A percentile compares a stretch with the other conserved stretches of the same genome.
Evolutionary conservation across 1,140 invertebrate genomes (phyloP).

Genomic region (Drosophila watanabei): DNA sequence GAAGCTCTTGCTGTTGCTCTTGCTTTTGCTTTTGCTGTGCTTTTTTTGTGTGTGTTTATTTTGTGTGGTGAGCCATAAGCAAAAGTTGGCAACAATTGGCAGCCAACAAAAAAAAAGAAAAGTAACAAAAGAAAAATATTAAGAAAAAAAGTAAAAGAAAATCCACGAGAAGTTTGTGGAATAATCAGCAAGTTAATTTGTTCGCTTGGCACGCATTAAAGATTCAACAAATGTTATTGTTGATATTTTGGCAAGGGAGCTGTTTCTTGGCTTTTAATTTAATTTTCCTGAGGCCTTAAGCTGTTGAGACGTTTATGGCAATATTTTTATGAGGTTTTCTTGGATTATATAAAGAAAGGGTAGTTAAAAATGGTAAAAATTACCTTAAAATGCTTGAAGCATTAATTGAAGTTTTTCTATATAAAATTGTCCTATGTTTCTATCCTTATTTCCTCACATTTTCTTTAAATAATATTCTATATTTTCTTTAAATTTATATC

Average conservation of each 20-base stretch:
- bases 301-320: neutral
- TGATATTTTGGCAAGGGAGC: conserved; percentile 4
- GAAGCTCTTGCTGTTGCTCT: conserved; percentile 16
- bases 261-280: neutral
- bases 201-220: conserved; percentile 35
- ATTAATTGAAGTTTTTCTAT: neutral
- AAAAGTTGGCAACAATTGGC: conserved; percentile 46
- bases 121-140: conserved; percentile 9
- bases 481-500: neutral
- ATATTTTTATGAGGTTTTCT: neutral
- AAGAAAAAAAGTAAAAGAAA: neutral
- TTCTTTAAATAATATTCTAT: neutral
- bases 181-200: conserved; percentile 41
- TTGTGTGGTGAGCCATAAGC: conserved; percentile 25
- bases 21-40: neutral
- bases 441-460: neutral
- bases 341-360: too few species aligned
- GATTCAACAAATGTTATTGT: conserved; percentile 29
- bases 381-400: neutral
- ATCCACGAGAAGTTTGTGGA: conserved; percentile 22
- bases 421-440: neutral
- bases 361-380: neutral
- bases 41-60: conserved; percentile 1
- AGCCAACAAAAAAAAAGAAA: conserved; percentile 7
- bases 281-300: conserved; percentile 1